Percentiles rank a stretch among this genome's conserved stretches.
phyloP scores from a whole-genome alignment of 1,140 invertebrate species.

The Trichonephila clavata region DNA sequence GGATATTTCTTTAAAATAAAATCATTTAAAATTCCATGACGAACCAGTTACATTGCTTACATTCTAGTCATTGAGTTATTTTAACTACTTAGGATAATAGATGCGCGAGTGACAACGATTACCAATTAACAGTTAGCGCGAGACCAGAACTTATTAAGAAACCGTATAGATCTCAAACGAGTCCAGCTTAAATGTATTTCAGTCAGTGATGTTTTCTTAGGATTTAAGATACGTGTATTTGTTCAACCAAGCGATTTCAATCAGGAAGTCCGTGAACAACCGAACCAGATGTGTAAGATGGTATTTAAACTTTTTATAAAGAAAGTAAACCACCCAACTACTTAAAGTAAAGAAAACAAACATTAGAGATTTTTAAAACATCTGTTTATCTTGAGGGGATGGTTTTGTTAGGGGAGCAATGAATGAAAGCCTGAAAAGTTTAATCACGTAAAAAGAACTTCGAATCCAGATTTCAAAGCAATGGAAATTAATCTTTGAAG shows the following conservation, averaged over 20 bases:
- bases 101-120: neutral
- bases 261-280: neutral
- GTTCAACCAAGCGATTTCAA: constrained; percentile 22
- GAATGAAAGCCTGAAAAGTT: neutral
- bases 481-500: neutral
- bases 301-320: neutral
- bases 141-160: neutral
- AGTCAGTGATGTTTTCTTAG: constrained; percentile 5
- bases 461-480: neutral
- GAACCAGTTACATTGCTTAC: neutral
- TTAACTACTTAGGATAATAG: constrained; percentile 6
- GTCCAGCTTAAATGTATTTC: neutral
- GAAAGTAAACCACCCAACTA: neutral
- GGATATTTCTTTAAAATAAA: neutral
- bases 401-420: neutral
- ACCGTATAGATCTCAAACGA: neutral
- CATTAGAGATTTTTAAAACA: constrained; percentile 2
- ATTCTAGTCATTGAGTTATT: constrained; percentile 22
- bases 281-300: neutral
- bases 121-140: neutral
- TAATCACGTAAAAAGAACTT: neutral
- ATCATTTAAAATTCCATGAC: neutral
- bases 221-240: constrained; percentile 4
- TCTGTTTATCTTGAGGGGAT: neutral
- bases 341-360: neutral